Evolutionary conservation across 2,797 vertebrate species (phyloP).

Genomic region (Sebastes kiyomatsui): DNA sequence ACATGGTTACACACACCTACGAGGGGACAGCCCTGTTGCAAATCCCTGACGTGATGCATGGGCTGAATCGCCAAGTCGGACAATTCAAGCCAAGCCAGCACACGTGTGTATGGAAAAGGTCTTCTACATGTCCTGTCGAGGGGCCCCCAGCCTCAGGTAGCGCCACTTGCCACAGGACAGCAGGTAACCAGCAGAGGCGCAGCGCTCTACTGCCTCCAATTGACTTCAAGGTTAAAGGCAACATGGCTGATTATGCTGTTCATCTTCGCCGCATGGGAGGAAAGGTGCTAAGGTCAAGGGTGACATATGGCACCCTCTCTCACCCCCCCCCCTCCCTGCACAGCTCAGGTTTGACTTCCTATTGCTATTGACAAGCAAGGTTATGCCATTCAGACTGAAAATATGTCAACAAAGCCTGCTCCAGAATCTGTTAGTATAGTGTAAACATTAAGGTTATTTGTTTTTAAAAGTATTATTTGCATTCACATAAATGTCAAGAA

Average conservation of each 20-base stretch:
- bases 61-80: neutral
- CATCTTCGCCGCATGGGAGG: conserved; percentile 51
- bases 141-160: neutral
- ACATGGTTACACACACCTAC: neutral
- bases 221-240: conserved; percentile 78
- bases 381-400: conserved; percentile 18
- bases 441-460: neutral
- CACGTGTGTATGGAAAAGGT: neutral
- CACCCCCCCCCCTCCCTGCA: neutral
- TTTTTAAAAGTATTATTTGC: neutral
- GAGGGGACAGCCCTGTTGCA: neutral
- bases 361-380: conserved; percentile 43
- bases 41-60: neutral
- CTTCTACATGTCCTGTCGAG: neutral
- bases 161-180: neutral
- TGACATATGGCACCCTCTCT: conserved; percentile 58
- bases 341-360: conserved; percentile 55
- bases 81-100: neutral
- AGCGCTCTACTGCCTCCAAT: neutral
- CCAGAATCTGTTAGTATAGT: neutral
- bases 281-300: conserved; percentile 76
- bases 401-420: neutral
- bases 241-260: conserved; percentile 66
- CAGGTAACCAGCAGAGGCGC: conserved; percentile 30
- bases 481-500: neutral